Base-by-base conservation (phyloP, 2,888 invertebrate species). In the Hyles lineata region DNA sequence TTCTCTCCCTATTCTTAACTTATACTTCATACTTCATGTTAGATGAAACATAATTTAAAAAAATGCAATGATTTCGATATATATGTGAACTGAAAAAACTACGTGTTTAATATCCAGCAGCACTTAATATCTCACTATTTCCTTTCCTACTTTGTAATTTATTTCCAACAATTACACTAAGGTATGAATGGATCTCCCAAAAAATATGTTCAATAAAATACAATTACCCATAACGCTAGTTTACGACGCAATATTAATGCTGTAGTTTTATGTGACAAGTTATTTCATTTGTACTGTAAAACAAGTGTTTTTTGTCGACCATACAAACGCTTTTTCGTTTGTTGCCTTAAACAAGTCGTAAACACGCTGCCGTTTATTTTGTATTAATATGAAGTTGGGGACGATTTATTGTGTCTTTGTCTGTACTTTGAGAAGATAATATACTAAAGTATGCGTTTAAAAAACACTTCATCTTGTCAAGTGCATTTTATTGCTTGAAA, bases 241-340 rank as follows among this genome's bases (percentile, higher is more conserved):
- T 67, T 50, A 67, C 67, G 67, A 67, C 1, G 21, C 63, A 17
- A 67, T 67, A 67, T 67, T 23, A 43, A 67, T 23, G 23, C 23
- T 25, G 17, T 67, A 17, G 35, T 43, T 67, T 67, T 67, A 67
- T 67, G 25, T 23, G 35, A 63, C 43, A 43, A 23, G 67, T 23
- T 17, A 50, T 67, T 23, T 21, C 17, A 50, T 15, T 9, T 67
- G 43, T 25, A 50, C 23, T 67, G 23, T 50, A 67, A 67, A 67
- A 5, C 60, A 4, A 25, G 15, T 25, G 67, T 67, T 67, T 67
- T 67, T 67, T 50, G 67, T 67, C 55, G 19, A n/a, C 43, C 23
- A 43, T 50, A 50, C 50, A 67, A 50, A 67, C 50, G 21, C 43
- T n/a, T 67, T 67, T 50, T 50, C 67, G 67, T 67, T 67, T 67